Evolutionary conservation across 2,113 vertebrate species (phyloP).

Genomic region (Athene cunicularia): DNA sequence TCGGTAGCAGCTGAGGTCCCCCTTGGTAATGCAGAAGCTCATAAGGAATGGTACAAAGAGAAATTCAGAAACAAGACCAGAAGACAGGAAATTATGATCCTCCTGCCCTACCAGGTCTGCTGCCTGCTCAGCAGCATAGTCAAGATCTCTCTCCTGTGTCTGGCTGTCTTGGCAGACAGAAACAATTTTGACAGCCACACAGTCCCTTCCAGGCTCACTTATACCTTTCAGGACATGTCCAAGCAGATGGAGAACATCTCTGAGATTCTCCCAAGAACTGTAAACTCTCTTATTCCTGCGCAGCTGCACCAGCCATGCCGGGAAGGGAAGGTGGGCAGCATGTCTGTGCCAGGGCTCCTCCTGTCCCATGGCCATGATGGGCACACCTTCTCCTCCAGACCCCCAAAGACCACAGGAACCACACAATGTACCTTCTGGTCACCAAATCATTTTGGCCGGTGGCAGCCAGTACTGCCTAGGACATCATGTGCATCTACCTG

Average conservation of each 20-base stretch:
- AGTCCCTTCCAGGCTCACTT: neutral
- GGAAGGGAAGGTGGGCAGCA: neutral
- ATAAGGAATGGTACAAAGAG: neutral
- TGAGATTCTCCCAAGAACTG: neutral
- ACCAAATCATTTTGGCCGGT: neutral
- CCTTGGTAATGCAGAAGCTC: neutral
- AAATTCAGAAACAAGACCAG: neutral
- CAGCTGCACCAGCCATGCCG: neutral
- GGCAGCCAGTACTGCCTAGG: neutral
- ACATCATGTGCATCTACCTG: neutral
- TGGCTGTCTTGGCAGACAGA: neutral
- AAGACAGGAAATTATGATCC: neutral
- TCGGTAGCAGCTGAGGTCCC: neutral
- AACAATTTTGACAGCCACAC: neutral
- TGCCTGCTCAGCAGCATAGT: rapidly evolving
- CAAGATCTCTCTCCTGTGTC: rapidly evolving
- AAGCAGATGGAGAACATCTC: rapidly evolving
- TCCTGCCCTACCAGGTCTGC: rapidly evolving
- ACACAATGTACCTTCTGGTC: neutral
- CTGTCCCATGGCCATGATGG: rapidly evolving
- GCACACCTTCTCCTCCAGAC: neutral
- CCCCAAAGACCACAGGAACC: neutral
- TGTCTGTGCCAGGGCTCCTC: neutral
- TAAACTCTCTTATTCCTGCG: neutral
- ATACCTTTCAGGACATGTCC: neutral